Base-by-base conservation (phyloP, 2,888 invertebrate genomes). In the Andrena camellia region DNA sequence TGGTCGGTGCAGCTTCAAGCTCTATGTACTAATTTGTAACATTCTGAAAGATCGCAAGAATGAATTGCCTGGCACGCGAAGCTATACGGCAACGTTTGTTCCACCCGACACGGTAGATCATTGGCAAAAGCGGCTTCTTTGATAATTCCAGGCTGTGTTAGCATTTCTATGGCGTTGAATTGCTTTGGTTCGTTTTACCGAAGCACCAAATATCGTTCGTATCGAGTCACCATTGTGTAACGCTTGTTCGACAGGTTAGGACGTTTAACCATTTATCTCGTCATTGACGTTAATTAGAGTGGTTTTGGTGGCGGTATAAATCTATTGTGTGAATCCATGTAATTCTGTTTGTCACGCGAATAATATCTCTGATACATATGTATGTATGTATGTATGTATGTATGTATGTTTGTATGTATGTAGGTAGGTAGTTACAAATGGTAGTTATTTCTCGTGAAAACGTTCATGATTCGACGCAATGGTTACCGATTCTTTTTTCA, bases 151-250 rank as follows among this genome's bases (percentile, higher is more conserved):
- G 81, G 78, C 82, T 64, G 81, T 75, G 88, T 88, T 88, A 88
- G 88, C 86, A 88, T 88, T 88, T 88, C 88, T 88, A 88, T 88
- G 88, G 88, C 82, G 82, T 78, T 67, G 88, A 88, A 88, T 86
- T 75, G 83, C 86, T 26, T 60, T 63, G 84, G 84, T 29, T 50
- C 72, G 69, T 73, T 78, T 83, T 72, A 64, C 74, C 35, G 71
- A 63, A 72, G 70, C 81, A 78, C 71, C 81, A 78, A 81, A 82
- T 83, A 85, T 86, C 81, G 71, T 26, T 76, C 73, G 78, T 75
- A 76, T 79, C 82, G 63, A 66, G 78, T 76, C 78, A 78, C 84
- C 67, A 88, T 88, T 88, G 88, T 88, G 69, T 57, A 66, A 83
- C 75, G 64, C 72, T 52, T 70, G 77, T 83, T 79, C 66, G 68